Evolutionary conservation across 2,113 vertebrate genomes (phyloP), one percentile per base, ranked within the genome.

Genomic region (Columba janthina): DNA sequence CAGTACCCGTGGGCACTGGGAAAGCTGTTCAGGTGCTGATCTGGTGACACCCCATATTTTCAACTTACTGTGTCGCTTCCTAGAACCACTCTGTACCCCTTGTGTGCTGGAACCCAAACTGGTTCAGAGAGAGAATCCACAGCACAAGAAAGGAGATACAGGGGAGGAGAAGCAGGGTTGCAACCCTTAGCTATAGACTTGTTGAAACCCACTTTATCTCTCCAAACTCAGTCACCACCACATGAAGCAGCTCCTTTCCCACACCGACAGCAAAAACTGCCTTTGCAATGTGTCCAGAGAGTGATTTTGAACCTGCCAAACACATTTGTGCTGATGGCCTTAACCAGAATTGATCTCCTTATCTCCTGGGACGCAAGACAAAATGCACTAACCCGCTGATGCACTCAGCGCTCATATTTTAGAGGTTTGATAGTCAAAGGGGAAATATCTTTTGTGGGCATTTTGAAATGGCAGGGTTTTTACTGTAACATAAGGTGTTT

Each of bases 261-360:
- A 84, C 88, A 36, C 60, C 83, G 48, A 51, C 95, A 88, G 90
- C 83, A 86, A 71, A 93, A 26, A 24, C 44, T 83, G 73, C 32
- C 53, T 75, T 85, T 91, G 81, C 72, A 40, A 3, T 38, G 31
- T 64, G 93, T 83, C 82, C 65, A 78, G 72, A 40, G 88, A 69
- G 34, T 51, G 31, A 71, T 77, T 88, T 10, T 83, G 51, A 94
- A 80, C 65, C 90, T 97, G 92, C 86, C 91, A 92, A 84, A 94
- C 66, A 67, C 90, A 92, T 85, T 85, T 92, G 69, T 93, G 92
- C 88, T 93, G 80, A 92, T 77, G 79, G 69, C 90, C 44, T 94
- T 93, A 93, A 95, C 82, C 79, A 85, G 85, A 77, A 92, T 86
- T 94, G 93, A 88, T 97, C 82, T 91, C 61, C 66, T 88, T 88